phyloP scores from a whole-genome alignment of 2,797 vertebrate species.

The Takifugu ocellatus region DNA sequence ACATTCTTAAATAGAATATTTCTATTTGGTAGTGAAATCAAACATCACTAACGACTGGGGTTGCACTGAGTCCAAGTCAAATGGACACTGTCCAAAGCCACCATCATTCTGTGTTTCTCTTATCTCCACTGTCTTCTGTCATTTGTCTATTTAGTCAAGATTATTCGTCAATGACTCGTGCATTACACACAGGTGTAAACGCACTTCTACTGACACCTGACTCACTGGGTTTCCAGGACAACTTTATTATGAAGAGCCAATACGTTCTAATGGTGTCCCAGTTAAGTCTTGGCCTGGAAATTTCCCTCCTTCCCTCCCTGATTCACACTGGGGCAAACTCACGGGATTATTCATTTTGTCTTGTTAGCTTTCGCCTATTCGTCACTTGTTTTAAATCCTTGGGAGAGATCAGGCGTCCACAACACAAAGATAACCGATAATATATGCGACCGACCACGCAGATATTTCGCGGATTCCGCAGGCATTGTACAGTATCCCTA shows the following conservation, averaged over 20 bases:
- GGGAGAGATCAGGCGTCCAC: constrained; percentile 12
- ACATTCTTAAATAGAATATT: too few relatives aligned
- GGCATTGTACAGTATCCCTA: not conserved
- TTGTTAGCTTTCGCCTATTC: not conserved
- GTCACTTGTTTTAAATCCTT: constrained; percentile 28
- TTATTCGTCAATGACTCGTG: not conserved
- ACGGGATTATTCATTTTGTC: not conserved
- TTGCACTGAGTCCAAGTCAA: too few relatives aligned
- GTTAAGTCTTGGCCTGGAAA: constrained; percentile 3
- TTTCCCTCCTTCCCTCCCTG: not conserved
- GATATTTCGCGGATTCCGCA: not conserved
- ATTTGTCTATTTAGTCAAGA: not conserved
- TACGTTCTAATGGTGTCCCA: constrained; percentile 35
- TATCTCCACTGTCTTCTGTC: not conserved
- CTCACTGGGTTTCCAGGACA: constrained; percentile 42
- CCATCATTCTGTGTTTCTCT: too few relatives aligned
- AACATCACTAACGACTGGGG: too few relatives aligned
- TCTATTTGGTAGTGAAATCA: too few relatives aligned
- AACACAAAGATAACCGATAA: not conserved
- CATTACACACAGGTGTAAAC: not conserved
- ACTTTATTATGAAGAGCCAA: constrained; percentile 36
- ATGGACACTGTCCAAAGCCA: not conserved
- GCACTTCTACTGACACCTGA: constrained; percentile 5
- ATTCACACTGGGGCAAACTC: not conserved
- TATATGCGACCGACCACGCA: not conserved